These are phyloP conservation scores for Sturnira hondurensis DNA, from an alignment of 2,113 vertebrate genomes.

Conservation along the genomic window DNA sequence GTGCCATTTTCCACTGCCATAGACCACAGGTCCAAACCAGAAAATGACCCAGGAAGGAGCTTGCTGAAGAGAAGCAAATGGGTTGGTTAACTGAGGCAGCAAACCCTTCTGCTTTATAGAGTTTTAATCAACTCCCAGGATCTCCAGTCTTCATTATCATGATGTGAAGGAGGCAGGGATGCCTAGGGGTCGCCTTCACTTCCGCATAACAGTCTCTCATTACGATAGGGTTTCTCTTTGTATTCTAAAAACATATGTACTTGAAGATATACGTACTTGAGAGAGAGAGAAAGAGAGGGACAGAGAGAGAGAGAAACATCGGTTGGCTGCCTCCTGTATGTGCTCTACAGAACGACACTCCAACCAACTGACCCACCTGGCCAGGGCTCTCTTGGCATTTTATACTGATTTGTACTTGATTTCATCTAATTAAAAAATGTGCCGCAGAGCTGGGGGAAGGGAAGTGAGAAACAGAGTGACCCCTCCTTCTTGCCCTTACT, in stretches of 20 bases:
- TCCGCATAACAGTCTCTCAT: neutral
- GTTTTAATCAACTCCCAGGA: neutral
- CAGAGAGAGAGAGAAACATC: no score
- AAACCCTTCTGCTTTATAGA: neutral
- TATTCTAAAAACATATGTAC: no score
- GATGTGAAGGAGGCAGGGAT: neutral
- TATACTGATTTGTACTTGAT: neutral
- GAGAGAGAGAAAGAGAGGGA: no score
- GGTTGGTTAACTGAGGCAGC: neutral
- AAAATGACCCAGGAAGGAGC: neutral
- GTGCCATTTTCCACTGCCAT: neutral
- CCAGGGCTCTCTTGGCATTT: neutral
- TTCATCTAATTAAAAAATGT: neutral
- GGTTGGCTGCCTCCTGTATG: no score
- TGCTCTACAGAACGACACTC: no score
- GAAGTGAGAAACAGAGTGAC: neutral
- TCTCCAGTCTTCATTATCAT: neutral
- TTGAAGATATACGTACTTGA: no score
- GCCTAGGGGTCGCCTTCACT: fast-evolving
- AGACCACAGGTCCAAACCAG: neutral
- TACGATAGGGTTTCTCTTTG: neutral
- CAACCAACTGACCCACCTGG: no score
- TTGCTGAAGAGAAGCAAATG: neutral
- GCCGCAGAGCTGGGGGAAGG: neutral
- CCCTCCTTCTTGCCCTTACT: neutral